phyloP scores from a whole-genome alignment of 2,797 vertebrate genomes.

The Enteromius mattozi region DNA sequence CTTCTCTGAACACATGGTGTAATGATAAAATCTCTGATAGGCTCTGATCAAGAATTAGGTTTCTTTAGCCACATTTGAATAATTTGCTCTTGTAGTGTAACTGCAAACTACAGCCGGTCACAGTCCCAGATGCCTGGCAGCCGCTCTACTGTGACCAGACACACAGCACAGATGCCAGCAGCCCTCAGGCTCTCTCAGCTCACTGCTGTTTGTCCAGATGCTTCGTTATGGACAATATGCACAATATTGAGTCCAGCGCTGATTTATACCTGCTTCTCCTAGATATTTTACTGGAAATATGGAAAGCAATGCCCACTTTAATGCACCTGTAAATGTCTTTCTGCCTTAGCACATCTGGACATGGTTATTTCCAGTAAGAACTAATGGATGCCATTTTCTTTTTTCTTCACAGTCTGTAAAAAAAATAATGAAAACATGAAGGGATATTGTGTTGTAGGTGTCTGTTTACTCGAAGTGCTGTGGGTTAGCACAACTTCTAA shows the following conservation, averaged over 20 bases:
- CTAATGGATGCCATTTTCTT: background rate
- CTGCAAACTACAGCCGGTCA: background rate
- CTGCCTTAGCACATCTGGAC: background rate
- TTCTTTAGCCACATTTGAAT: background rate
- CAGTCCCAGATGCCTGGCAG: background rate
- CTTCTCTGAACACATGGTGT: background rate
- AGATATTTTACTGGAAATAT: background rate
- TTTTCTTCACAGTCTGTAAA: background rate
- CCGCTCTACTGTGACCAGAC: background rate
- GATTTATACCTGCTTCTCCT: background rate
- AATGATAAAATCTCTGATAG: background rate
- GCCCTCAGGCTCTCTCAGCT: constrained; percentile 15
- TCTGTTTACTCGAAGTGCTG: background rate
- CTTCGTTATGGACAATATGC: constrained; percentile 12
- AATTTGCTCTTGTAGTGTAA: background rate
- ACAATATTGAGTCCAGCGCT: background rate
- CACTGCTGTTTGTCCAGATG: constrained; percentile 26
- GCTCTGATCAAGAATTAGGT: background rate
- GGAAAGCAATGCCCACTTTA: background rate
- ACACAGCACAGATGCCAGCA: constrained; percentile 8
- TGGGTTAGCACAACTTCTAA: background rate
- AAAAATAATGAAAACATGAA: background rate
- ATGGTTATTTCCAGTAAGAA: background rate
- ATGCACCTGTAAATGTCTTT: constrained; percentile 13
- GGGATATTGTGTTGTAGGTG: background rate